Evolutionary conservation across 2,797 vertebrate genomes (phyloP).

Genomic region (Gastrophryne carolinensis): DNA sequence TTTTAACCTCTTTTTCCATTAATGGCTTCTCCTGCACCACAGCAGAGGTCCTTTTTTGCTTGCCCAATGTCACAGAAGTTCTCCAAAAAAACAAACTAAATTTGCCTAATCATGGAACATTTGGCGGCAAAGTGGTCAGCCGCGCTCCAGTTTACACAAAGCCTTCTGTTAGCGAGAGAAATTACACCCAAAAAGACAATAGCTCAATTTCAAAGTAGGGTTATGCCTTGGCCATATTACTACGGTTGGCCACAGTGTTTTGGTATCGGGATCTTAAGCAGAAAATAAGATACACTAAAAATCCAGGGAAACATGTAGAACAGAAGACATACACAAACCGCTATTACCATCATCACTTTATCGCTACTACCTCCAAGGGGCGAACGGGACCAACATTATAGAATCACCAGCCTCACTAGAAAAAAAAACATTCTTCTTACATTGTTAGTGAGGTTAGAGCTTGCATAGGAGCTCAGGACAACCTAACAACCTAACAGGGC

Average conservation of each 20-base stretch:
- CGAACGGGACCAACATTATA: too few species aligned
- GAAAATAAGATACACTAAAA: not conserved
- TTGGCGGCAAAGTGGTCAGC: not conserved
- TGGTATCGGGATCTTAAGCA: not conserved
- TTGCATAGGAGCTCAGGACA: too few species aligned
- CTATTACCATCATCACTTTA: too few species aligned
- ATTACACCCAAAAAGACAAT: not conserved
- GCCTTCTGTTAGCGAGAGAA: conserved; percentile 1
- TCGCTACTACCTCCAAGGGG: too few species aligned
- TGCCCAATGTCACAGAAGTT: conserved; percentile 20
- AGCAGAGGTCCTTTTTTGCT: not conserved
- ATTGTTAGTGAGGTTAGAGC: too few species aligned
- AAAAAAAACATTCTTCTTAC: too few species aligned
- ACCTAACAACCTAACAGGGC: too few species aligned
- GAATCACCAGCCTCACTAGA: too few species aligned
- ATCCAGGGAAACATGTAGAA: not conserved
- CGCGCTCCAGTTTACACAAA: not conserved
- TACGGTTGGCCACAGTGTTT: not conserved
- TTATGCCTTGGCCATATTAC: conserved; percentile 10
- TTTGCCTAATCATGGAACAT: conserved; percentile 18
- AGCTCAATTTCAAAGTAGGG: not conserved
- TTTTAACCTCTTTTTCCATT: not conserved
- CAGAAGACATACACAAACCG: too few species aligned
- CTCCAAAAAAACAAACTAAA: conserved; percentile 17
- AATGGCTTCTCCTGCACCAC: not conserved